Percentiles rank a stretch among this genome's conserved stretches.
These are phyloP conservation scores for Tachycineta bicolor DNA, from an alignment of 2,113 vertebrate species.

Conservation along the genomic window DNA sequence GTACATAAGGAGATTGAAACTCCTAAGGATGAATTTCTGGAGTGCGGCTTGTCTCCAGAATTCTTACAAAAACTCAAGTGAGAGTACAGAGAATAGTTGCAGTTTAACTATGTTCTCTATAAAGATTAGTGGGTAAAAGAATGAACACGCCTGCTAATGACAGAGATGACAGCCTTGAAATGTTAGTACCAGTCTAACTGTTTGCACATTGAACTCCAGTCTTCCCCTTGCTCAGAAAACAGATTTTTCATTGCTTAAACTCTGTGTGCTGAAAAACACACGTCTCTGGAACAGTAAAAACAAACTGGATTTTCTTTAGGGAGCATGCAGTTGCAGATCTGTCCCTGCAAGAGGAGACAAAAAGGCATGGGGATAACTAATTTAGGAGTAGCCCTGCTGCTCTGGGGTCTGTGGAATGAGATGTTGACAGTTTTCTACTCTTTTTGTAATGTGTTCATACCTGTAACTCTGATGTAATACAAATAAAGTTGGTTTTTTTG, in stretches of 20 bases:
- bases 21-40: not conserved
- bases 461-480: not conserved
- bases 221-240: not conserved
- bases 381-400: not conserved
- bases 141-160: not conserved
- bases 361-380: not conserved
- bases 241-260: not conserved
- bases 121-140: not conserved
- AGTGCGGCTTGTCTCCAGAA: not conserved
- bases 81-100: not conserved
- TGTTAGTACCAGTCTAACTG: not conserved
- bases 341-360: not conserved
- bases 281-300: not conserved
- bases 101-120: not conserved
- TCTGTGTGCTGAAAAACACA: not conserved
- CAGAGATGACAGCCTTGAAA: not conserved
- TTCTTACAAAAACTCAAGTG: not conserved
- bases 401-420: not conserved
- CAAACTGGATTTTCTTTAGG: not conserved
- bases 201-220: not conserved
- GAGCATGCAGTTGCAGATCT: not conserved
- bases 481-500: not conserved
- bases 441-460: not conserved
- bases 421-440: not conserved
- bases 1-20: not conserved